Evolutionary conservation across 2,797 vertebrate genomes (phyloP), one percentile per base, ranked within the genome.

Genomic region (Bradypodion pumilum): DNA sequence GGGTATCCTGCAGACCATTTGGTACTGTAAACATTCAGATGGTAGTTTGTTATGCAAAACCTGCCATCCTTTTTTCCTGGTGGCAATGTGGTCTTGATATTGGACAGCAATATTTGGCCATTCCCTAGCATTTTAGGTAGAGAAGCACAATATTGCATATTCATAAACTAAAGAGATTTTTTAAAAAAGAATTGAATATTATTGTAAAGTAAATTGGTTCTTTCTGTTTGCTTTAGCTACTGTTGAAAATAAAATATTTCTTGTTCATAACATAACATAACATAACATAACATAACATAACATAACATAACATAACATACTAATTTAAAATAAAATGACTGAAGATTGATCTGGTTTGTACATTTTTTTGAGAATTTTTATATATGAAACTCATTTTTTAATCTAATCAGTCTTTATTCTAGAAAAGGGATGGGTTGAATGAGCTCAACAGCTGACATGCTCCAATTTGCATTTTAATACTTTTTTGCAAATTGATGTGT

Each of bases 391-490:
- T 27, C n/a, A 84, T 7, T 29, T 74, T 65, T 2, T 6, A 90
- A 66, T n/a, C 4, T 66, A 87, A 46, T 84, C 42, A 68, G 27
- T 74, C 10, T 72, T 72, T 44, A 5, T 13, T 84, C 68, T 83
- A 32, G 32, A 70, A 84, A 79, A 1, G 2, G n/a, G 12, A 80
- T 91, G 40, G 19, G 49, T 66, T 62, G 2, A 87, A 89, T 87
- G 4, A 79, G 56, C 62, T 88, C 52, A 84, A 86, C 40, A 87
- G 40, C 73, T 86, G 74, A 87, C 69, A 77, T 52, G 85, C 46
- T 90, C 59, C 13, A 86, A 89, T 91, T 84, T 92, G 49, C 77
- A 91, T 90, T 92, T 90, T 91, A 89, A 93, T 89, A 42, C 16
- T 86, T 62, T 90, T 90, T 16, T 86, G 49, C 63, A 89, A 74